A percentile compares a stretch with the other conserved stretches of the same genome.
Evolutionary conservation across 2,113 vertebrate genomes (phyloP).

Genomic region (Forbesichthys papilliferus): DNA sequence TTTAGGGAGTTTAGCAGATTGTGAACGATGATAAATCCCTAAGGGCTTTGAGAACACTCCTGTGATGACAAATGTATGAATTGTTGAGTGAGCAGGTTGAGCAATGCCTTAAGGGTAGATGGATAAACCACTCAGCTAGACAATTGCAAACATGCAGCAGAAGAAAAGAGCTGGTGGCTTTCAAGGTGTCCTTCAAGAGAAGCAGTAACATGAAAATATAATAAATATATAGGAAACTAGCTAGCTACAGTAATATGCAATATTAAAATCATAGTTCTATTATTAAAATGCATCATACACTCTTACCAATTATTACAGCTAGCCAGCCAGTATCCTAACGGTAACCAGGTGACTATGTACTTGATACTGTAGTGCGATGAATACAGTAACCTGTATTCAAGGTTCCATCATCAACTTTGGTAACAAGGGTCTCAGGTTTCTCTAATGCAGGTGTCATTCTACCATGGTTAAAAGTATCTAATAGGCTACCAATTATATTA

Average conservation of each 20-base stretch:
- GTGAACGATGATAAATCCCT: slow-evolving; percentile 58
- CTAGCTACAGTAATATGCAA: too few species aligned
- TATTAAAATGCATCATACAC: background rate
- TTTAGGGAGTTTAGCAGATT: slow-evolving; percentile 31
- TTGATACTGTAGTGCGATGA: slow-evolving; percentile 9
- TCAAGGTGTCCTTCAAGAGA: slow-evolving; percentile 45
- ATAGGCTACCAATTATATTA: background rate
- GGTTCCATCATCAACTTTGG: slow-evolving; percentile 8
- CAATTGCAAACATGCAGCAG: slow-evolving; percentile 28
- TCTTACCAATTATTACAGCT: slow-evolving; percentile 19
- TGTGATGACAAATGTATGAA: slow-evolving; percentile 58
- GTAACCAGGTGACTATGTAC: background rate
- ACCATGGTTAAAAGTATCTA: background rate
- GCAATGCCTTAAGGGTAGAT: slow-evolving; percentile 43
- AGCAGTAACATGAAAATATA: background rate
- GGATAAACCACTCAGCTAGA: slow-evolving; percentile 37
- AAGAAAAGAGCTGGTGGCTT: slow-evolving; percentile 54
- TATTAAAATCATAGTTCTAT: too few species aligned
- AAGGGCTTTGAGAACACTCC: slow-evolving; percentile 18
- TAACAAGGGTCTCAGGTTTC: slow-evolving; percentile 30
- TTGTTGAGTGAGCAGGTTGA: slow-evolving; percentile 43
- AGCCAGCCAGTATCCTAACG: background rate
- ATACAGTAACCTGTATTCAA: slow-evolving; percentile 23
- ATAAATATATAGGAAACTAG: background rate
- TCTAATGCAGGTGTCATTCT: slow-evolving; percentile 6